Evolutionary conservation across 2,797 vertebrate species (phyloP), one percentile per base, ranked within the genome.

Genomic region (Mallotus villosus): DNA sequence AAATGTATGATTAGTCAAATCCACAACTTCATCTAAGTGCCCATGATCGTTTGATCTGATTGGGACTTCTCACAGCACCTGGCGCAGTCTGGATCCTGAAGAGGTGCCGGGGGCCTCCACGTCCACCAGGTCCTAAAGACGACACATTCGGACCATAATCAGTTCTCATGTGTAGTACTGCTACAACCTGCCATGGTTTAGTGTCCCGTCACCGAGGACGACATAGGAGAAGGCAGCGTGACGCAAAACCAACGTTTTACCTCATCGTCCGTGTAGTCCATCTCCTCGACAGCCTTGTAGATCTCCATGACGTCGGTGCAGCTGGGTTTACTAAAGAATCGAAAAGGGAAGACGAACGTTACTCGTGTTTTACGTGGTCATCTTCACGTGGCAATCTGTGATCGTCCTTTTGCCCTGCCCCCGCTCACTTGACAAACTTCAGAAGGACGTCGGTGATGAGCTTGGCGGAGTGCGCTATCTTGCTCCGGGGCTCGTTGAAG

Each of bases 401-500:
- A 3, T 12, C 2, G 41, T 46, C 41, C 12, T 12, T 14, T 14
- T 9, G 11, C 8, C 1, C 37, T 41, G 37, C 49, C 37, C 41
- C 9, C 41, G 41, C 95, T 83, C 90, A 99, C 97, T 93, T 95
- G 82, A 99, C 95, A 79, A 97, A 99, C 79, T 94, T 96, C 29
- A 97, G 85, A 27, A 99, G 95, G 74, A 94, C 94, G 37, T 95
- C 95, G 2, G 96, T 96, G 86, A 99, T 96, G 82, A 95, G 94
- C 91, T 97, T 99, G 68, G 97, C 97, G 55, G 96, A 96, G 79
- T 92, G 92, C 74, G 96, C 94, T 77, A 99, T 99, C 80, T 95
- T 94, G 89, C 97, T 99, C 11, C 93, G 93, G 24, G 97, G 97
- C 87, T 97, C 97, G 63, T 99, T 99, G 89, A 99, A 99, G 77